These are phyloP conservation scores for Lasiurus cinereus DNA, from an alignment of 2,113 vertebrate genomes.

Conservation along the genomic window DNA sequence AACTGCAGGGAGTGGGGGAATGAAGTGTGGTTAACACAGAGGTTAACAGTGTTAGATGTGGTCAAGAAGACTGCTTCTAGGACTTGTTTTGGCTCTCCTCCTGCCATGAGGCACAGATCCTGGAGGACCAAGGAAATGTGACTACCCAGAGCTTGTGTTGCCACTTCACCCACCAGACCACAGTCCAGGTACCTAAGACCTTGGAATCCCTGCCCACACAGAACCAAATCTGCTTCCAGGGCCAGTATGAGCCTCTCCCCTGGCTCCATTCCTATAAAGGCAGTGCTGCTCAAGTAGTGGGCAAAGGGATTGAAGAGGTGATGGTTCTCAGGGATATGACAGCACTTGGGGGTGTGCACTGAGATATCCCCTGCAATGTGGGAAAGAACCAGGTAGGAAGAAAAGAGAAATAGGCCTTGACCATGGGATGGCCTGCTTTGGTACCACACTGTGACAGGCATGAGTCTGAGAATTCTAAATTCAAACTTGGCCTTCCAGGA, in stretches of 20 bases:
- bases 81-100: not conserved
- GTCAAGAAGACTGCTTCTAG: not conserved
- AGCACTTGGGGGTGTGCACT: not conserved
- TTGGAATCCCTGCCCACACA: not conserved
- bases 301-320: not conserved
- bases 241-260: not conserved
- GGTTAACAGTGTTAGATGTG: not conserved
- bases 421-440: not conserved
- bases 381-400: not conserved
- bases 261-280: not conserved
- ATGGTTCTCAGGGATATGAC: not conserved
- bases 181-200: not conserved
- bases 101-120: not conserved
- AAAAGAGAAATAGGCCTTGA: not conserved
- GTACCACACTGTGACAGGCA: not conserved
- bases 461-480: conserved; percentile 16
- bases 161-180: not conserved
- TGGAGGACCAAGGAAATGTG: not conserved
- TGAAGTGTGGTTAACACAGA: not conserved
- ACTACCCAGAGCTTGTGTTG: not conserved
- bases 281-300: not conserved
- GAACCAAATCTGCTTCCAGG: not conserved
- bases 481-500: not conserved
- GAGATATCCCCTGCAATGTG: not conserved
- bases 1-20: not conserved